Evolutionary conservation across 2,888 invertebrate genomes (phyloP).

Genomic region (Junonia oenone): DNA sequence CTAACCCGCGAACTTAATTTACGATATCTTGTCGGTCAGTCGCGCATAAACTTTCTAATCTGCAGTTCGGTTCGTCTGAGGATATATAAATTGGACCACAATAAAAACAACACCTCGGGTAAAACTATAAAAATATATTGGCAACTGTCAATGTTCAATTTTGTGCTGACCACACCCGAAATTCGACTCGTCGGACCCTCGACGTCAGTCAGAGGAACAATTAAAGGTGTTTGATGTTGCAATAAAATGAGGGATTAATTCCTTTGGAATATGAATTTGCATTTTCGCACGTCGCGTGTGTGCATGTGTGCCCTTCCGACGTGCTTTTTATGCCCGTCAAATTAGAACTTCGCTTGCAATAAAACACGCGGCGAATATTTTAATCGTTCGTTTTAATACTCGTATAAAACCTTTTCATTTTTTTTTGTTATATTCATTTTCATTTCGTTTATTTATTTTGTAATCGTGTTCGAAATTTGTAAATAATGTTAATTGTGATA

Average conservation of each 20-base stretch:
- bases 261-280: slow-evolving; percentile 39
- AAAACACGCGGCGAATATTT: slow-evolving; percentile 22
- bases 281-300: slow-evolving; percentile 30
- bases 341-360: slow-evolving; percentile 18
- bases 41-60: slow-evolving; percentile 75
- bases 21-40: slow-evolving; percentile 62
- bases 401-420: background rate
- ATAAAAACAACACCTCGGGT: slow-evolving; percentile 68
- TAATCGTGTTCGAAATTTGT: background rate
- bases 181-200: slow-evolving; percentile 56
- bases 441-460: slow-evolving; percentile 28
- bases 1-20: slow-evolving; percentile 68
- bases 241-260: slow-evolving; percentile 64
- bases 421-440: slow-evolving; percentile 18
- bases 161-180: slow-evolving; percentile 68
- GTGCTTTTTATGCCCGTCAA: slow-evolving; percentile 23
- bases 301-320: slow-evolving; percentile 17
- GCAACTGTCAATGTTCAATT: slow-evolving; percentile 56
- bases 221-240: slow-evolving; percentile 69
- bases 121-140: slow-evolving; percentile 70
- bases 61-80: slow-evolving; percentile 49
- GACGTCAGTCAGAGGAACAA: slow-evolving; percentile 76
- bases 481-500: background rate
- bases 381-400: slow-evolving; percentile 9
- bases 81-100: slow-evolving; percentile 57